Evolutionary conservation across 2,113 vertebrate species (phyloP).

Genomic region (Sturnus vulgaris): DNA sequence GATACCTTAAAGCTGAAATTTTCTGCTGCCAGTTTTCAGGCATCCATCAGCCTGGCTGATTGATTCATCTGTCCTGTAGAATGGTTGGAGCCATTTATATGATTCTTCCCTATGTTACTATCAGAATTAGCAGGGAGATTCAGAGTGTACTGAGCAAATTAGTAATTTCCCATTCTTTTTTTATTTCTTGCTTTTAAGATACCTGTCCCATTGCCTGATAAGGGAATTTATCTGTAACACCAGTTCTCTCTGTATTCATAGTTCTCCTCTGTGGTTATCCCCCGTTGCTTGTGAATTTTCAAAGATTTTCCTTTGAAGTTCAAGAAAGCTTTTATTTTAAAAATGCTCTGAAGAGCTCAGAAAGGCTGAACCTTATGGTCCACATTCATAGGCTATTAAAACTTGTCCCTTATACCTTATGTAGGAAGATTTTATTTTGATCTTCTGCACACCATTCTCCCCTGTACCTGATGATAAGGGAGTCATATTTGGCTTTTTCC

Average conservation of each 20-base stretch:
- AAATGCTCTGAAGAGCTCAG: neutral
- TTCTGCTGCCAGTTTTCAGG: neutral
- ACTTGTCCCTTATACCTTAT: neutral
- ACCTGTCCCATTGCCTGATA: neutral
- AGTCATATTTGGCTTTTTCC: neutral
- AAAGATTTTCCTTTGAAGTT: constrained; percentile 12
- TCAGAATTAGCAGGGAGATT: neutral
- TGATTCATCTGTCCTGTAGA: neutral
- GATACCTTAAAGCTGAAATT: neutral
- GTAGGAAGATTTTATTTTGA: neutral
- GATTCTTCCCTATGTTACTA: neutral
- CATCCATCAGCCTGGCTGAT: neutral
- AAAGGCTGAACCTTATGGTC: neutral
- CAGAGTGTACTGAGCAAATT: neutral
- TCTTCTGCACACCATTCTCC: neutral
- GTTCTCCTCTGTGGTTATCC: neutral
- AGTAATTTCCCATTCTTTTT: neutral
- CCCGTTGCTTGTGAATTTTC: constrained; percentile 5
- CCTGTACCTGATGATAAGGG: neutral
- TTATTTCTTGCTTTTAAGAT: neutral
- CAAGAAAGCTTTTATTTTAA: constrained; percentile 32
- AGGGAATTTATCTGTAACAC: neutral
- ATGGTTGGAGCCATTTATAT: neutral
- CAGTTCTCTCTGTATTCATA: neutral
- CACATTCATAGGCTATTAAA: neutral